Conservation (phyloP, 2,113 vertebrate species). For the Irena cyanogastra region DNA sequence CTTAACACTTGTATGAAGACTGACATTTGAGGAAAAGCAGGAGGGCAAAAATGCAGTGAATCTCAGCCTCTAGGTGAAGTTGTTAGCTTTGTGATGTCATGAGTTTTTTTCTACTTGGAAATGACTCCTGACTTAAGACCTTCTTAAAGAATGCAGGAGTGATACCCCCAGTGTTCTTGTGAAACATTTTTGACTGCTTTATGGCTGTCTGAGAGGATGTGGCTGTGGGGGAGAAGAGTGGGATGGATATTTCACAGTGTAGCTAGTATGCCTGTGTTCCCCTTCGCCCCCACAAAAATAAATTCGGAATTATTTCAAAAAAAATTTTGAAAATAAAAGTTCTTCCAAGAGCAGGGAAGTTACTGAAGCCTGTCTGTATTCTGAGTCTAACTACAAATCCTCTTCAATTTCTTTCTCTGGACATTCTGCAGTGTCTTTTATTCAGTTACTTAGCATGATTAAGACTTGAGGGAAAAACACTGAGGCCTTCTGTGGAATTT, state of each 20-base stretch:
- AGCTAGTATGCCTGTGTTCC: background rate
- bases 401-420: background rate
- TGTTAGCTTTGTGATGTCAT: background rate
- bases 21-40: background rate
- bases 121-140: background rate
- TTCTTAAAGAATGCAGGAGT: background rate
- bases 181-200: background rate
- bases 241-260: background rate
- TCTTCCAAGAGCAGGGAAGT: background rate
- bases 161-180: background rate
- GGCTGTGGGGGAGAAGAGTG: background rate
- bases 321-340: background rate
- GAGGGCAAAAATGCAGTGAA: background rate
- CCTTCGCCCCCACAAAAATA: background rate
- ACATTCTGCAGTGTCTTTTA: background rate
- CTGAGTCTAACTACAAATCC: background rate
- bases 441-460: background rate
- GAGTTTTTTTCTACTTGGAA: background rate
- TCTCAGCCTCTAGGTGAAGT: background rate
- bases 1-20: background rate
- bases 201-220: background rate
- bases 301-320: background rate
- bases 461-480: background rate
- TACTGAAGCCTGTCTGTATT: background rate
- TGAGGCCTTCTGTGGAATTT: background rate